Evolutionary conservation across 2,113 vertebrate species (phyloP), one percentile per base, ranked within the genome.

Genomic region (Alexandromys fortis): DNA sequence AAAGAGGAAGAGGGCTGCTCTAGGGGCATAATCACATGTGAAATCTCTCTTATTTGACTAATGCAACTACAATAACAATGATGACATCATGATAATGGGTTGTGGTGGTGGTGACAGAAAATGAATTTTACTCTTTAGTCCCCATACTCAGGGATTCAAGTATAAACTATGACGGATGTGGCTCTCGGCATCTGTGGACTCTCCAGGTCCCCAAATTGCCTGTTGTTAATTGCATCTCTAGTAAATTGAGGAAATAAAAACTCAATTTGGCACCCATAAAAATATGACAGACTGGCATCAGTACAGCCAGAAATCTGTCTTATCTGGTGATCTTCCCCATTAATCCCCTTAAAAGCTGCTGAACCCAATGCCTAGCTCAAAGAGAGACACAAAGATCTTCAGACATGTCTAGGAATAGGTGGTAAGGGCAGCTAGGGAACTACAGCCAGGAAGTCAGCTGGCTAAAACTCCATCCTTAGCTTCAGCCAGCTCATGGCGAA

Each of bases 171-270:
- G 95, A 98, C 98, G 97, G 95, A 97, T 94, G 94, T 17, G 94
- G 93, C 49, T 0, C 89, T 55, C 94, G 98, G 97, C 98, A 98
- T 98, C 98, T 98, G 97, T 1, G 26, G 68, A 52, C 86, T 97
- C 95, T 98, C 96, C 94, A 97, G 97, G 95, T 97, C 91, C 86
- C 68, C 63, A 98, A 98, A 96, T 97, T 96, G 97, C 96, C 96
- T 97, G 97, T 94, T 98, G 92, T 96, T 98, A 98, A 98, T 98
- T 98, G 82, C 96, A 96, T 98, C 98, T 98, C 98, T 97, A 98
- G 95, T 89, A 98, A 98, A 98, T 96, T 95, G 91, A 98, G 97
- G 72, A 88, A 96, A 98, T 98, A 98, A 98, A 98, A 98, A 98
- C 96, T 97, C 98, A 97, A 98, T 98, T 98, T 97, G 95, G 91